These are phyloP conservation scores for Amblyjoppa fuscipennis DNA, from an alignment of 2,888 invertebrate genomes.

Conservation along the genomic window DNA sequence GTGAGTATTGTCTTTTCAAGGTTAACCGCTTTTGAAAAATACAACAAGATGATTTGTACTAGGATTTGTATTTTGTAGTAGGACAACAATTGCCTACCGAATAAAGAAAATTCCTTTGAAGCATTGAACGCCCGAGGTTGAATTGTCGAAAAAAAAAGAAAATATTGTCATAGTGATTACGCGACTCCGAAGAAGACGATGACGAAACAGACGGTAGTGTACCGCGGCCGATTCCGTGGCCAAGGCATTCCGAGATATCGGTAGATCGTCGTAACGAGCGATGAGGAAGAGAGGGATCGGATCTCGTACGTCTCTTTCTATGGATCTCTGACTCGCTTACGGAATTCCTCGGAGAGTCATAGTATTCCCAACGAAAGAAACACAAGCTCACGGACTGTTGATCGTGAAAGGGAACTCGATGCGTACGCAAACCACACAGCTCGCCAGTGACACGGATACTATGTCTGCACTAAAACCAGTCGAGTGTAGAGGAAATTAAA, in stretches of 20 bases:
- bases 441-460: neutral
- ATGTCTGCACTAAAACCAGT: neutral
- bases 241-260: neutral
- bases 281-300: neutral
- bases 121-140: neutral
- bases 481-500: neutral
- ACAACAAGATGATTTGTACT: neutral
- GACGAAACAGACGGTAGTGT: neutral
- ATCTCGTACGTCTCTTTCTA: neutral
- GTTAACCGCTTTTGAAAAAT: neutral
- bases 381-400: neutral
- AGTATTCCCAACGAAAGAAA: neutral
- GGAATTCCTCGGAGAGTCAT: neutral
- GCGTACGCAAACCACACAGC: neutral
- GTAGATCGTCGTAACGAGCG: neutral
- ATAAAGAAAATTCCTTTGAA: neutral
- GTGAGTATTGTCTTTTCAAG: neutral
- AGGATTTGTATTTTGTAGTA: neutral
- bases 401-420: constrained; percentile 3
- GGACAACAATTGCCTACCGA: neutral
- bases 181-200: neutral
- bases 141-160: neutral
- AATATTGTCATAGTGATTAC: neutral
- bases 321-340: neutral
- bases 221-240: neutral